Base-by-base conservation (phyloP, 2,113 vertebrate species). In the Scatophagus argus region DNA sequence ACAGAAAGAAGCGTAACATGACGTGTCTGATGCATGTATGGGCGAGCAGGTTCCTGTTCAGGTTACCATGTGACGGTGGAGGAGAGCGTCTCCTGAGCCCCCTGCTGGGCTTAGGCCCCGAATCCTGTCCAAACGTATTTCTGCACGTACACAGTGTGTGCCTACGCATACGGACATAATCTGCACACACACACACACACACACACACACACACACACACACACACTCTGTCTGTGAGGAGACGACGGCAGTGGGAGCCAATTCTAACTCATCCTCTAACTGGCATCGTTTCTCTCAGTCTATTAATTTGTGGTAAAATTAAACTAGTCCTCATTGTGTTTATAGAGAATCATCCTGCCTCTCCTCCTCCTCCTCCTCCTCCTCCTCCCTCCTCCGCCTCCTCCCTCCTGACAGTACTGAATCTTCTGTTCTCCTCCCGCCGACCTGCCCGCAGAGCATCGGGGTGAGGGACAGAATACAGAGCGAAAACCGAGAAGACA, bases 401-500 rank as follows among this genome's bases (percentile, higher is more conserved):
- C 63, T 61, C n/a, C n/a, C 52, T 21, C 29, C 23, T 51, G 5
- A 39, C 68, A 39, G 81, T 52, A 73, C 61, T 11, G 47, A 64
- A 56, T 74, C 60, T 44, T 51, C 43, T 11, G 21, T 55, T 76
- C 82, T 70, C 68, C 79, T 80, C 59, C 69, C 38, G 34, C 52
- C 74, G 56, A 58, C 59, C 75, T 81, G 79, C 74, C 74, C 34
- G 61, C 83, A 54, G 79, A 77, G 49, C 74, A 8, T 23, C 52
- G 29, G 56, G 44, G 62, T 52, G 67, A 67, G 65, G 73, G 76
- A 83, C 71, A 12, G 83, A 75, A 86, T 69, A 61, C 65, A 85
- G 70, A 82, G 63, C 78, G 71, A 84, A n/a, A 63, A 32, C 60
- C 1, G 46, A 74, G 83, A 64, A 83, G 82, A 80, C 74, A 59